These are phyloP conservation scores for Eulemur coronatus DNA, from an alignment of 2,797 vertebrate genomes.

Conservation along the genomic window DNA sequence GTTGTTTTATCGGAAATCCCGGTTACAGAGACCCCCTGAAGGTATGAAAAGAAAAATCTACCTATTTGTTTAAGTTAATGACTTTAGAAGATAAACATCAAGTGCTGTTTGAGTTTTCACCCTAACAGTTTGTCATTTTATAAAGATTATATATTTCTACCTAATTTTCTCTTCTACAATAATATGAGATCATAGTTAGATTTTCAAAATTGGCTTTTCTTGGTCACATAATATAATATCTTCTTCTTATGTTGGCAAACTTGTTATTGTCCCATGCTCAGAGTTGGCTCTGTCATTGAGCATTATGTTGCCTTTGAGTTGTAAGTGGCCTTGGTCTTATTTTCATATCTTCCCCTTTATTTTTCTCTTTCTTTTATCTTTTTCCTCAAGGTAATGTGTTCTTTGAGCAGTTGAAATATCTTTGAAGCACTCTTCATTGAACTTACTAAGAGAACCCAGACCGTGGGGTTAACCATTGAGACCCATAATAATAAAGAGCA, in stretches of 20 bases:
- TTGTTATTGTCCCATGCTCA: accelerated
- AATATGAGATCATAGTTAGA: neutral
- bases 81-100: neutral
- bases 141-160: neutral
- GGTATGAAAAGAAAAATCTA: conserved; percentile 81
- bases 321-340: neutral
- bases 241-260: neutral
- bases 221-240: neutral
- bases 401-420: neutral
- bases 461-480: neutral
- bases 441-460: neutral
- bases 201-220: conserved; percentile 1
- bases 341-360: neutral
- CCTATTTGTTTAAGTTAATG: neutral
- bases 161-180: neutral
- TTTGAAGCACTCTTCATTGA: neutral
- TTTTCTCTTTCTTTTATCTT: neutral
- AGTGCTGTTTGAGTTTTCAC: neutral
- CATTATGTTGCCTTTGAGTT: neutral
- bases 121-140: neutral
- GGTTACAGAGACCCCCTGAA: conserved; percentile 90
- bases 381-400: neutral
- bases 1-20: conserved; percentile 96
- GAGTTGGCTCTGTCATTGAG: neutral
- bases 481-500: neutral